Base-by-base conservation (phyloP, 2,113 vertebrate genomes). In the Lanius ludovicianus region DNA sequence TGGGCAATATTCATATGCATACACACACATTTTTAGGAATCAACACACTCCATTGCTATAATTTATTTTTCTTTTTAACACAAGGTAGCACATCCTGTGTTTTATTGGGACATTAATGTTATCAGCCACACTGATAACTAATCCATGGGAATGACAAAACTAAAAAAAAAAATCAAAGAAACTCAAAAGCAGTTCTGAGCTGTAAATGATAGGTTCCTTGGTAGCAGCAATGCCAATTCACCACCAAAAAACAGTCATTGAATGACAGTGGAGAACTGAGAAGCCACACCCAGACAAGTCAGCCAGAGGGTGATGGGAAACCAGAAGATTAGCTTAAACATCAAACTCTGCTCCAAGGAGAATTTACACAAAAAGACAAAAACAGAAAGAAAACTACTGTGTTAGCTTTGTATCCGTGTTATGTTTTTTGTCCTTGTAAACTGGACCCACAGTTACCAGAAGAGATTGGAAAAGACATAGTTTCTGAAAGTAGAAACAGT, bases 401-500 rank as follows among this genome's bases (percentile, higher is more conserved):
- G 25, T 74, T 86, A 33, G 42, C 33, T 86, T 90, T 80, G 17
- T 65, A 71, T 79, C 56, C 37, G 13, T 46, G 77, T 62, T 65
- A 42, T 59, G 71, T 41, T 89, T 90, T 92, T 55, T 63, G 65
- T 73, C 59, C 78, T 73, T 90, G 67, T 89, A 80, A 82, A 84
- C 37, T 57, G 41, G 53, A 94, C 78, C 50, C 27, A 46, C 33
- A 84, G 42, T 95, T 94, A 85, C 62, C 67, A 91, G 55, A 87
- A 91, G 8, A 95, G 67, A 96, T 67, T 82, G 74, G 53, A 75
- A 87, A 65, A 85, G 16, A 67, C 31, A 83, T 68, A 0, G 6
- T 39, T 94, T 89, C 84, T 76, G 46, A 89, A 94, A 95, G 69
- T 37, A 91, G 89, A 92, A 94, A 84, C 15, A 89, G 60, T 92